phyloP scores from a whole-genome alignment of 2,888 invertebrate species.

The Pristionchus fissidentatus region DNA sequence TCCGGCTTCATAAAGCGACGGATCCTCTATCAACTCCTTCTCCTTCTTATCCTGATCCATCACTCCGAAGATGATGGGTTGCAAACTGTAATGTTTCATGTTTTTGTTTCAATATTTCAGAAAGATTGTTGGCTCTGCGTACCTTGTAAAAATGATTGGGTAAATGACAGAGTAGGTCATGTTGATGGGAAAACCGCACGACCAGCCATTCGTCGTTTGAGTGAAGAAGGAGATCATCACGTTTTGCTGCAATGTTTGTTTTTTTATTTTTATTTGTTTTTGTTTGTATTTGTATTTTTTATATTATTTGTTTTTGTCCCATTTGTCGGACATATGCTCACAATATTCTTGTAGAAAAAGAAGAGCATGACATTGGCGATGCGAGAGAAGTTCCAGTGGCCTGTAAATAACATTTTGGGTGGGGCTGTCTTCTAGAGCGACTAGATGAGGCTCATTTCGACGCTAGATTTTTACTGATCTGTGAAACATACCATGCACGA shows the following conservation, averaged over 20 bases:
- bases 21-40: constrained; percentile 84
- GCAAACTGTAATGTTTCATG: constrained; percentile 57
- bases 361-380: constrained; percentile 93
- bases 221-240: constrained; percentile 96
- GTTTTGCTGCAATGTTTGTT: constrained; percentile 84
- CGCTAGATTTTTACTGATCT: not conserved
- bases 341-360: constrained; percentile 97
- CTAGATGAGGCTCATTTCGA: too few relatives aligned
- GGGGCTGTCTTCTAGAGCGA: too few relatives aligned
- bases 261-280: not conserved
- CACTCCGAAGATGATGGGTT: constrained; percentile 91
- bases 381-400: constrained; percentile 90
- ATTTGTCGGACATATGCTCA: constrained; percentile 76
- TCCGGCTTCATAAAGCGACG: constrained; percentile 87
- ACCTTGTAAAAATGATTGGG: constrained; percentile 93
- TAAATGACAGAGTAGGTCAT: constrained; percentile 95
- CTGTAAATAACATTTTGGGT: not conserved
- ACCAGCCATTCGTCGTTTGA: constrained; percentile 88
- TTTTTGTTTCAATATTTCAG: not conserved
- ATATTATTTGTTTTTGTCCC: not conserved
- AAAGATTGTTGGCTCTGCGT: not conserved
- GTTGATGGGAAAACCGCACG: constrained; percentile 79
- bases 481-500: constrained; percentile 85
- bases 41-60: constrained; percentile 92
- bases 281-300: not conserved